Conservation (phyloP, 2,888 invertebrate genomes). For the Fragum fragum region DNA sequence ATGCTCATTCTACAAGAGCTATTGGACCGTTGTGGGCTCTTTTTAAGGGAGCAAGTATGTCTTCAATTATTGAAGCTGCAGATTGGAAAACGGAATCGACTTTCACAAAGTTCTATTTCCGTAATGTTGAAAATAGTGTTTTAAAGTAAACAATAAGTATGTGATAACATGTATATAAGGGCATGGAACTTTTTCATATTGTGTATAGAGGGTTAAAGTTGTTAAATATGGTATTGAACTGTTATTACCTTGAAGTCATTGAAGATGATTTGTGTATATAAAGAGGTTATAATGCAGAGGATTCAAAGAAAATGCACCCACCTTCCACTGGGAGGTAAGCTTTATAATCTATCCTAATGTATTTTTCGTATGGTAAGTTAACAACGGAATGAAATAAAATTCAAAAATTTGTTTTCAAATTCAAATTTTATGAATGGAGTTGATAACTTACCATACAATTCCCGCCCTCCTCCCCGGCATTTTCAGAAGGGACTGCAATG, state of each 20-base stretch:
- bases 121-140: slow-evolving; percentile 1
- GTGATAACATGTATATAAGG: not conserved
- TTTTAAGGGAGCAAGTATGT: not conserved
- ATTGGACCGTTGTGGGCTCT: slow-evolving; percentile 32
- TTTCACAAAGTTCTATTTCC: slow-evolving; percentile 12
- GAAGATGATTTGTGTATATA: not conserved
- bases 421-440: too few species aligned
- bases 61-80: slow-evolving; percentile 10
- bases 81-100: slow-evolving; percentile 16
- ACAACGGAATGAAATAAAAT: too few species aligned
- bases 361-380: too few species aligned
- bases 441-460: too few species aligned
- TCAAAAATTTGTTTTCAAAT: too few species aligned
- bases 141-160: too few species aligned
- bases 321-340: not conserved
- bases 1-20: slow-evolving; percentile 26
- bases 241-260: too few species aligned
- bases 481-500: too few species aligned
- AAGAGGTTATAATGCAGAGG: too few species aligned
- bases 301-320: slow-evolving; percentile 1
- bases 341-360: not conserved
- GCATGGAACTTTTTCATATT: not conserved
- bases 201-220: not conserved
- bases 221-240: not conserved
- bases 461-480: too few species aligned